Evolutionary conservation across 2,888 invertebrate genomes (phyloP).

Genomic region (Tanypteryx hageni): DNA sequence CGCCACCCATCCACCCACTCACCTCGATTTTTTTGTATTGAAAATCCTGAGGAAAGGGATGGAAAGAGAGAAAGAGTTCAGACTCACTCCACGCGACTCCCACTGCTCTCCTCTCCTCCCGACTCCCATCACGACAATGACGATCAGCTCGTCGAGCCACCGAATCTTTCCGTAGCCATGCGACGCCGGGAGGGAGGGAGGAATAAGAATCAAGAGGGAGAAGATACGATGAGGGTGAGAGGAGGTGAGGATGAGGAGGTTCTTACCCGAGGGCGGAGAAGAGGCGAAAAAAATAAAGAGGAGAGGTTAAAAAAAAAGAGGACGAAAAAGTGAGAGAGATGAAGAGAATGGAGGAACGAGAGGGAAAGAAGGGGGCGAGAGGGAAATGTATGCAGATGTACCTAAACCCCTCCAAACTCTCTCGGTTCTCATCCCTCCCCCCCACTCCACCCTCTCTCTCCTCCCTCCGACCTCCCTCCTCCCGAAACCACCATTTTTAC

Average conservation of each 20-base stretch:
- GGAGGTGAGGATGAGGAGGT: neutral
- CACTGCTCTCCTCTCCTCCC: neutral
- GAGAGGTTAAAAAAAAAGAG: neutral
- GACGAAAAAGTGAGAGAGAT: neutral
- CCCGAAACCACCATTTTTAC: slow-evolving; percentile 50
- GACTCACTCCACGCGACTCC: neutral
- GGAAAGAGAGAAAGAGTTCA: neutral
- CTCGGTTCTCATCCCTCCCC: neutral
- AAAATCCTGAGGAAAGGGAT: neutral
- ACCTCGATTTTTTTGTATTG: neutral
- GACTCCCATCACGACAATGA: neutral
- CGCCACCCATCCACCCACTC: neutral
- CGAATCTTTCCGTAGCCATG: neutral
- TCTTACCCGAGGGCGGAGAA: neutral
- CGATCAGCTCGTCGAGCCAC: neutral
- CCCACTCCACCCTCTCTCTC: neutral
- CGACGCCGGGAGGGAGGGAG: neutral
- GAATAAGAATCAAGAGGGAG: neutral
- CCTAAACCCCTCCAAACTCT: slow-evolving; percentile 46
- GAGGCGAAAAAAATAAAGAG: neutral
- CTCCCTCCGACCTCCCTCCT: too few relatives aligned
- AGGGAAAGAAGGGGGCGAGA: slow-evolving; percentile 1
- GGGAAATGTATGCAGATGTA: slow-evolving; percentile 60
- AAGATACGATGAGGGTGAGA: neutral
- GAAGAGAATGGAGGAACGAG: neutral